Evolutionary conservation across 1,140 invertebrate species (phyloP).

Genomic region (Drosophila kohkoa): DNA sequence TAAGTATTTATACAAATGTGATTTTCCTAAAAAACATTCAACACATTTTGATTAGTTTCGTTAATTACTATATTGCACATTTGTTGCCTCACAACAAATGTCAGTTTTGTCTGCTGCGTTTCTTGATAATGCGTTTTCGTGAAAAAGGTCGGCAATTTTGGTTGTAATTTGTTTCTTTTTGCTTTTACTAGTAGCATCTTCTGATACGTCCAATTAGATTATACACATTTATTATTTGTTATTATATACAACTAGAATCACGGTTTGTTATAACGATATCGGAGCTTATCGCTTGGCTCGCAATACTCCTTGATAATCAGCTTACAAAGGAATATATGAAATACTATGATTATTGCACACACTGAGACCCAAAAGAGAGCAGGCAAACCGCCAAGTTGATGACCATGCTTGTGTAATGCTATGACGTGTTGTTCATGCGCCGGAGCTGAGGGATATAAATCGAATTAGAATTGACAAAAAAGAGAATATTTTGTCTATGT

Average conservation of each 20-base stretch:
- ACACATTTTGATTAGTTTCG: constrained; percentile 1
- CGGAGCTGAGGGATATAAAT: constrained; percentile 88
- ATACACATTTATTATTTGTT: constrained; percentile 23
- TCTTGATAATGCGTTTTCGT: constrained; percentile 5
- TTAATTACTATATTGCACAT: constrained; percentile 13
- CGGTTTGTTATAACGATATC: constrained; percentile 88
- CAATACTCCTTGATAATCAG: constrained; percentile 97
- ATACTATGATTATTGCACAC: constrained; percentile 94
- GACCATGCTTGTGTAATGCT: constrained; percentile 96
- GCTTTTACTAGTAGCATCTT: constrained; percentile 21
- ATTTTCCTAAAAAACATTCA: constrained; percentile 4
- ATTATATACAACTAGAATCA: constrained; percentile 85
- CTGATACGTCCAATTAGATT: constrained; percentile 33
- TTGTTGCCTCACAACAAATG: constrained; percentile 3
- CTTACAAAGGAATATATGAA: constrained; percentile 97
- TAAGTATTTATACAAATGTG: constrained; percentile 20
- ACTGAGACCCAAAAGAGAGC: constrained; percentile 97
- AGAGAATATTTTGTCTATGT: constrained; percentile 20
- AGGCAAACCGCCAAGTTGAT: constrained; percentile 95
- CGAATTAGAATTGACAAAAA: neutral
- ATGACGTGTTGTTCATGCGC: constrained; percentile 97
- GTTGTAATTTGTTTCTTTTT: constrained; percentile 15
- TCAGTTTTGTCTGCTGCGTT: constrained; percentile 4
- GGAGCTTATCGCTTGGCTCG: constrained; percentile 88
- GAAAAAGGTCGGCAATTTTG: constrained; percentile 22